Evolutionary conservation across 1,140 invertebrate genomes (phyloP), one percentile per base, ranked within the genome.

Genomic region (Drosophila aff.): DNA sequence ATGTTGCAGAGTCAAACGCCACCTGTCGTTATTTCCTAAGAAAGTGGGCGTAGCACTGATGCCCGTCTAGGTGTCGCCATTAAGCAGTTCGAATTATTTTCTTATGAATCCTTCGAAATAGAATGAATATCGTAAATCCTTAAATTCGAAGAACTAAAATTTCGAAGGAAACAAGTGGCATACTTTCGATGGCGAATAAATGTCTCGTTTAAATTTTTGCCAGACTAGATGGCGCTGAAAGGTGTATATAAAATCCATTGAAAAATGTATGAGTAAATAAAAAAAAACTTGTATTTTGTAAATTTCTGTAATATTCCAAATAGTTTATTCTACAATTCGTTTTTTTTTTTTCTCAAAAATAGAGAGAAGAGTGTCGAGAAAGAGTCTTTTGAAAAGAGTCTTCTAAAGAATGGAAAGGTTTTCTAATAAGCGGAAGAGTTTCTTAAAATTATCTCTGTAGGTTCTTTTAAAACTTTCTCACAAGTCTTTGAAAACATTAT

Each of bases 41-140:
- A 16, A 16, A 15, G 10, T 11, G 1, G 0, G 15, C 1, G 0
- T 23, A 0, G 4, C 3, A 6, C 0, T 2, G 21, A 2, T 2
- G 8, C 4, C 33, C 15, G 33, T 3, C 15, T 38, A 55, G 52
- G 21, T 38, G 52, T 21, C 33, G 33, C 13, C 3, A 16, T 10
- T 38, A 38, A 55, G 1, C 18, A 16, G 18, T 5, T 10, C 21
- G 4, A 38, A 23, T 16, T 10, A 1, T 16, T 6, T 55, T 55
- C 4, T 2, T 16, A 23, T 16, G 33, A 38, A 55, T 55, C 18
- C 33, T 55, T 9, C 15, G 4, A 23, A 55, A 38, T 36, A 55
- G 52, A 21, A 11, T 1, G 6, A 11, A 55, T 55, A 55, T 3
- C 33, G 52, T 55, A 55, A 23, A 0, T 38, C 15, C 33, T 38